These are phyloP conservation scores for Denticeps clupeoides DNA, from an alignment of 2,797 vertebrate genomes.

Conservation along the genomic window DNA sequence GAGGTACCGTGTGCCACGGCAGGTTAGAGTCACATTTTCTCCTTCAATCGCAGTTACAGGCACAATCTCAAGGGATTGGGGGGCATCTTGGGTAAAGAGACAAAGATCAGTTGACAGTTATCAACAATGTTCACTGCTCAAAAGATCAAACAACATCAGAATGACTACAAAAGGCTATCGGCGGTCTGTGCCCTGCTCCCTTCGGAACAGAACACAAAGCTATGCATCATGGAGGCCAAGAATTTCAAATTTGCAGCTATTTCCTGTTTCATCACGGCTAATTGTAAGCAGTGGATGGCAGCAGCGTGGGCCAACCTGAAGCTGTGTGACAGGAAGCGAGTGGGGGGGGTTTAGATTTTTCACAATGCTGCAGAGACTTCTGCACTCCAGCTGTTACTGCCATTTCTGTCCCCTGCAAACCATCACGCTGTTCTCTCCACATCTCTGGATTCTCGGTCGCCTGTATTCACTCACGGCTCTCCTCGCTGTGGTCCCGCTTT, in stretches of 20 bases:
- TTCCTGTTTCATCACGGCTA: slow-evolving; percentile 68
- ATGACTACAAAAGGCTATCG: neutral
- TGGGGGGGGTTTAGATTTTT: slow-evolving; percentile 58
- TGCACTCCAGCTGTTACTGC: slow-evolving; percentile 63
- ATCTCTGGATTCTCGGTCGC: slow-evolving; percentile 42
- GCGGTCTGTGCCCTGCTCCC: slow-evolving; percentile 12
- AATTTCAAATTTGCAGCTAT: slow-evolving; percentile 57
- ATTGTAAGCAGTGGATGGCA: slow-evolving; percentile 56
- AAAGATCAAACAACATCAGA: neutral
- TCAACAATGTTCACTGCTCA: neutral
- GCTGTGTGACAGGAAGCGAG: slow-evolving; percentile 44
- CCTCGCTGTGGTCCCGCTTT: no score
- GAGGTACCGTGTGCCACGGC: slow-evolving; percentile 69
- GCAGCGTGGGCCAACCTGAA: slow-evolving; percentile 40
- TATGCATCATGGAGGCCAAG: slow-evolving; percentile 32
- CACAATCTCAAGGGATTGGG: slow-evolving; percentile 37
- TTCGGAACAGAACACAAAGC: slow-evolving; percentile 25
- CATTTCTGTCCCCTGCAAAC: slow-evolving; percentile 38
- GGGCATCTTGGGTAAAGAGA: slow-evolving; percentile 39
- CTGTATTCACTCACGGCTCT: no score
- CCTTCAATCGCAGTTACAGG: slow-evolving; percentile 56
- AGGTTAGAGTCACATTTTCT: slow-evolving; percentile 57
- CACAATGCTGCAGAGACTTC: slow-evolving; percentile 58
- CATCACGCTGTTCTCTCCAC: slow-evolving; percentile 28
- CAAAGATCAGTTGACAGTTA: neutral